Conservation (phyloP, 2,888 invertebrate species). For the Brassicogethes aeneus region DNA sequence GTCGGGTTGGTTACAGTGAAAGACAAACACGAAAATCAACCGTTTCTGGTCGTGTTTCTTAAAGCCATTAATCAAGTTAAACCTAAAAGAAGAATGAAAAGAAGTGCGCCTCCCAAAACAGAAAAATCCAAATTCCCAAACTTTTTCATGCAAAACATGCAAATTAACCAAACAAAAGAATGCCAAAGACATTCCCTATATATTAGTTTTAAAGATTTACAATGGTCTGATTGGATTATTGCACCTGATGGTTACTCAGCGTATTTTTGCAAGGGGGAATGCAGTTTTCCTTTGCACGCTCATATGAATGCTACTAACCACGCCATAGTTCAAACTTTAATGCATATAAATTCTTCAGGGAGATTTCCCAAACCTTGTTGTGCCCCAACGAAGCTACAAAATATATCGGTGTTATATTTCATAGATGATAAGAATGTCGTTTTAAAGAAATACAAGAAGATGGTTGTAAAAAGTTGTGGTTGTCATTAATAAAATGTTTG, state of each 20-base stretch:
- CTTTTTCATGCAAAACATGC: slow-evolving; percentile 6
- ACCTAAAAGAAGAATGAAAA: slow-evolving; percentile 44
- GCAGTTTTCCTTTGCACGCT: slow-evolving; percentile 86
- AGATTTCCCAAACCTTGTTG: slow-evolving; percentile 87
- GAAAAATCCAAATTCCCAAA: neutral
- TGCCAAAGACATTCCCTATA: slow-evolving; percentile 87
- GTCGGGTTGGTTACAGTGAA: slow-evolving; percentile 72
- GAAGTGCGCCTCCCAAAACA: neutral
- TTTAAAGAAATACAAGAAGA: slow-evolving; percentile 89
- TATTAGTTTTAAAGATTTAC: slow-evolving; percentile 83
- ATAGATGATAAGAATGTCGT: slow-evolving; percentile 79
- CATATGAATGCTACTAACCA: slow-evolving; percentile 96
- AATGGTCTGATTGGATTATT: slow-evolving; percentile 94
- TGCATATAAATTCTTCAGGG: slow-evolving; percentile 75
- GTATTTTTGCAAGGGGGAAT: slow-evolving; percentile 89
- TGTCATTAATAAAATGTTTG: slow-evolving; percentile 64
- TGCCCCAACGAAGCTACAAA: slow-evolving; percentile 81
- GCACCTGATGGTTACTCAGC: slow-evolving; percentile 93
- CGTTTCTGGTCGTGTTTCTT: slow-evolving; percentile 88
- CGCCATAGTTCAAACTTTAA: slow-evolving; percentile 88
- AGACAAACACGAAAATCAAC: slow-evolving; percentile 74
- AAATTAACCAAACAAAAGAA: slow-evolving; percentile 44
- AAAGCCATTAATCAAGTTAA: slow-evolving; percentile 52
- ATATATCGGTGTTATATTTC: slow-evolving; percentile 85
- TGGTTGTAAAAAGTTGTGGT: slow-evolving; percentile 97